Evolutionary conservation across 2,113 vertebrate genomes (phyloP), one percentile per base, ranked within the genome.

Genomic region (Pterocles burchelli): DNA sequence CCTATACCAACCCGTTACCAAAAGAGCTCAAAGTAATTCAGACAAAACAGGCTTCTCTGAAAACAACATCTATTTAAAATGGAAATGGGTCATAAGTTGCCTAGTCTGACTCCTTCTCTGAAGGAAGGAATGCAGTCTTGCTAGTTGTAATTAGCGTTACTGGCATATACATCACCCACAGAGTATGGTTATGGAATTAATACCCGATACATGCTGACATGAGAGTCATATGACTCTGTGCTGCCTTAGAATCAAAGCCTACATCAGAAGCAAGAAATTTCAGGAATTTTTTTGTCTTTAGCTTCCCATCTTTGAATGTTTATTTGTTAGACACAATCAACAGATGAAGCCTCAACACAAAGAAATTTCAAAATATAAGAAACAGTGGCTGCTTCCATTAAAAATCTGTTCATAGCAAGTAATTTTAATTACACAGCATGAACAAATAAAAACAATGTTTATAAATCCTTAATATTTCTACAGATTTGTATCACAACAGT

Each of bases 1-100:
- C 54, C 54, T 82, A 51, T 65, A 94, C 58, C n/a, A 78, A 5
- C 36, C 54, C 10, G 1, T 62, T 38, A 77, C 51, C 68, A 34
- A 79, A 59, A 80, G 41, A 81, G 24, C 46, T 89, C 36, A 28
- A 84, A 89, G 46, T 36, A 85, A 71, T 59, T 88, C 55, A 88
- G 46, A 29, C 71, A 73, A 49, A 91, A 70, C 24, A 92, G 33
- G 34, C 55, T 83, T 45, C 88, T 83, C 72, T 77, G 70, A 90
- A 85, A 94, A 84, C 2, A 72, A 17, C 11, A 6, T 34, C 96
- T 96, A 33, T 84, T 97, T 96, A 92, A 92, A 93, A 95, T 95
- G 93, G 83, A 97, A 96, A 85, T 45, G 17, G 90, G 95, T 95
- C 92, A 84, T 67, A 92, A 86, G 75, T 67, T 77, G 57, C 86